Evolutionary conservation across 1,140 invertebrate genomes (phyloP), one percentile per base, ranked within the genome.

Genomic region (Drosophila nannoptera): DNA sequence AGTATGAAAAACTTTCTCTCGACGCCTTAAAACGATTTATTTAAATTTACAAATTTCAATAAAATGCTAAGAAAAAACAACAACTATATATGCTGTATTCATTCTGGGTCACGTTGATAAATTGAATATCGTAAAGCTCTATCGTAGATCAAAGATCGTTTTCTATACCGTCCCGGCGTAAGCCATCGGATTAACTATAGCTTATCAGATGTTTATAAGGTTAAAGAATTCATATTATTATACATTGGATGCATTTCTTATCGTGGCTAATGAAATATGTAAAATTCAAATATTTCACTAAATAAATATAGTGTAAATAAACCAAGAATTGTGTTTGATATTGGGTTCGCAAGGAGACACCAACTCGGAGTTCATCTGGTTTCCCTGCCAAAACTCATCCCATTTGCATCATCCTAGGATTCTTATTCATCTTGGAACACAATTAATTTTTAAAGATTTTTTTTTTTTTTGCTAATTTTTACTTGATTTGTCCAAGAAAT

Each of bases 41-140:
- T 81, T 84, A 80, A 72, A 84, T 80, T 75, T 73, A 77, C 59
- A 64, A 75, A 75, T 75, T 86, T 86, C 73, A 84, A 84, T 84
- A 86, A 84, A 84, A 87, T 22, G 22, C 60, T 60, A 80, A 68
- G 65, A 72, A 53, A 76, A 81, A 58, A 61, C 4, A 54, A 48
- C 5, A 58, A 16, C 2, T 31, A 32, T 50, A 11, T 5, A 7
- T 22, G 43, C 40, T 43, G 31, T 33, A 48, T 64, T 53, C 14
- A 22, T 50, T 52, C 29, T 22, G 40, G n/a, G 40, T 43, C 7
- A 2, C 0, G 12, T 7, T 43, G 12, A 14, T 14, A 7, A 43
- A 16, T 14, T 6, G n/a, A 43, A 43, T 43, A 14, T 22, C 22
- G 22, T 22, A 43, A 43, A 43, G 6, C 12, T 43, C 40, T 43